Conservation (phyloP, 2,797 vertebrate genomes). For the Centropyge bicolor region DNA sequence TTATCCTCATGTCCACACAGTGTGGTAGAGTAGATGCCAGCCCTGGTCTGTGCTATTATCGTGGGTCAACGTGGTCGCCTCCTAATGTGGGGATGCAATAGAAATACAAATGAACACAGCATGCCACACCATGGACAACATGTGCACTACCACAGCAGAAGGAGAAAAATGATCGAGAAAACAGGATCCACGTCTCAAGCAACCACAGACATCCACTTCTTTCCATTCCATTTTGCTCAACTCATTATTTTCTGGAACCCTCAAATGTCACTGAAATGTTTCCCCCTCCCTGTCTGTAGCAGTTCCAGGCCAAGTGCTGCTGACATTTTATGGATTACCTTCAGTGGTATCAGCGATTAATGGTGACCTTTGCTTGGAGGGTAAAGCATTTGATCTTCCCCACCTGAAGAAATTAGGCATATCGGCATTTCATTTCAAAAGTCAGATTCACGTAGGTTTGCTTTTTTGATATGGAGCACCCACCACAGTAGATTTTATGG, state of each 20-base stretch:
- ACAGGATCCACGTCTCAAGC: background rate
- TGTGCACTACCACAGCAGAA: background rate
- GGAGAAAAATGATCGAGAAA: background rate
- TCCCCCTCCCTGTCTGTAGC: slow-evolving; percentile 28
- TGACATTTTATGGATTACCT: slow-evolving; percentile 74
- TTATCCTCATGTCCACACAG: background rate
- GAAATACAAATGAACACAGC: slow-evolving; percentile 9
- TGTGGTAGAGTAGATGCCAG: background rate
- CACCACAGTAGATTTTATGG: background rate
- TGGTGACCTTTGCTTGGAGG: slow-evolving; percentile 67
- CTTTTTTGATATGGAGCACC: slow-evolving; percentile 27
- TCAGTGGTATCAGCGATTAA: slow-evolving; percentile 63
- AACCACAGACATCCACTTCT: slow-evolving; percentile 10
- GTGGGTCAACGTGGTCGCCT: background rate
- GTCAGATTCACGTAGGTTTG: slow-evolving; percentile 5
- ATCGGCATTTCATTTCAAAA: slow-evolving; percentile 33
- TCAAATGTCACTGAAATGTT: slow-evolving; percentile 71
- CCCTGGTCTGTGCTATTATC: background rate
- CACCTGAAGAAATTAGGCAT: slow-evolving; percentile 43
- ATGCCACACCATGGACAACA: background rate
- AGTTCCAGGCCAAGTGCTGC: slow-evolving; percentile 51
- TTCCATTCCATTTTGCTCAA: slow-evolving; percentile 37
- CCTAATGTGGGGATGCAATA: slow-evolving; percentile 1
- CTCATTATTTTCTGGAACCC: slow-evolving; percentile 26
- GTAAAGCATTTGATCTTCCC: slow-evolving; percentile 48